Base-by-base conservation (phyloP, 2,888 invertebrate genomes). In the Amphipyra berbera region DNA sequence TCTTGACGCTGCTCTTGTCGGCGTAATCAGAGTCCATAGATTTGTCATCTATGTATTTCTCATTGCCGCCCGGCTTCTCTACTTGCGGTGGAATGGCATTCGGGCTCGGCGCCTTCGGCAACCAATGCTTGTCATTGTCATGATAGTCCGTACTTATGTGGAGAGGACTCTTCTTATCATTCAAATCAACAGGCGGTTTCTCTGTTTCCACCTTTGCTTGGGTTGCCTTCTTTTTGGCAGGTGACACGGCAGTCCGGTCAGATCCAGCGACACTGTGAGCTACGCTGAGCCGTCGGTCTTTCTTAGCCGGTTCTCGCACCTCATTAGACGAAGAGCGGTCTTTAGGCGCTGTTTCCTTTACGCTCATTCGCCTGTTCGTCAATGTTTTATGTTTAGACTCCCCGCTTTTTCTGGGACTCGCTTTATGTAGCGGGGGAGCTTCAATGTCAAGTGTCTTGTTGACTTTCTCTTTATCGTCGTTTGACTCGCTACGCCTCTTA, bases 31-130 rank as follows among this genome's bases (percentile, higher is more conserved):
- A 90, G 67, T 94, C 94, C 61, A 92, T 82, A 30, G 89, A 89
- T 75, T 93, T 93, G 70, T 95, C 92, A 78, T 95, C 95, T 14
- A 95, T 94, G 67, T 95, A 94, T 79, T 95, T 95, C 57, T 92
- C 92, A 69, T 94, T 90, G 37, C 84, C 91, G 5, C 91, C 93
- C 1, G 88, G 87, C 73, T 91, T 93, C 70, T 94, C 95, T 7
- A 94, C 90, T 15, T 90, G 89, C 13, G 94, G 92, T n/a, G 90
- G 93, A 60, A 89, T 86, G 38, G 86, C 80, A 40, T 87, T 85
- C 13, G 95, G 94, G 67, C 94, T 95, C 6, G 88, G 88, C 27
- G 90, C 89, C 77, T 93, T 92, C 10, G 91, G 87, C 50, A 92
- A 66, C 94, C 94, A 95, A 70, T 89, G 88, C 73, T 94, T 92